Base-by-base conservation (phyloP, 2,888 invertebrate genomes). In the Machimus rusticus region DNA sequence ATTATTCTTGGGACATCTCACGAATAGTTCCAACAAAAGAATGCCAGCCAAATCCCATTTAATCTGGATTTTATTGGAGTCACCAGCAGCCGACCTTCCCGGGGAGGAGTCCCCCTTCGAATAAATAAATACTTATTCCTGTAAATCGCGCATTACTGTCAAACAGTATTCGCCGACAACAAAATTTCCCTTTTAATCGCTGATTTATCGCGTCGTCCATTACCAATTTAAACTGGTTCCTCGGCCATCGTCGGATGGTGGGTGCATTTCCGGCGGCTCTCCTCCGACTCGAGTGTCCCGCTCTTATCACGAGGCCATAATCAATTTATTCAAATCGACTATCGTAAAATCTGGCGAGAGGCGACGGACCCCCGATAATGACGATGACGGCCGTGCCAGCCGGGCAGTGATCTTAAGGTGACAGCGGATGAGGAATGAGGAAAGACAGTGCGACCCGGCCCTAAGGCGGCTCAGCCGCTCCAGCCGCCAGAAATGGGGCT, bases 241-340 rank as follows among this genome's bases (percentile, higher is more conserved):
- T 23, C 9, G 4, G 2, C 8, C 57, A 19, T 66, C 9, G 19
- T 66, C 66, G 8, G 66, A 77, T 51, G 77, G 87, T 87, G 87
- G 87, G 87, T 81, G 87, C 87, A 87, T 87, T 87, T 87, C 87
- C 87, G 79, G 87, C 66, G 66, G 66, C 14, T 66, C 66, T 66
- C 23, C 66, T 66, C 66, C 28, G 76, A 5, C 23, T n/a, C 12
- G 39, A 85, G 74, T 86, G 57, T 66, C 77, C 37, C 34, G 43
- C 43, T 46, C 74, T 46, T 85, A 74, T 74, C 74, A 46, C 46
- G 31, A 74, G 14, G 31, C 28, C 34, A 81, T 87, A 79, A 87
- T 87, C 87, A 79, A 78, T 87, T 79, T 87, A 79, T 87, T 87
- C 87, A 87, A 87, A 87, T 87, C 46, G 79, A 39, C 74, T 79